Evolutionary conservation across 2,797 vertebrate species (phyloP), one percentile per base, ranked within the genome.

Genomic region (Prunella strophiata): DNA sequence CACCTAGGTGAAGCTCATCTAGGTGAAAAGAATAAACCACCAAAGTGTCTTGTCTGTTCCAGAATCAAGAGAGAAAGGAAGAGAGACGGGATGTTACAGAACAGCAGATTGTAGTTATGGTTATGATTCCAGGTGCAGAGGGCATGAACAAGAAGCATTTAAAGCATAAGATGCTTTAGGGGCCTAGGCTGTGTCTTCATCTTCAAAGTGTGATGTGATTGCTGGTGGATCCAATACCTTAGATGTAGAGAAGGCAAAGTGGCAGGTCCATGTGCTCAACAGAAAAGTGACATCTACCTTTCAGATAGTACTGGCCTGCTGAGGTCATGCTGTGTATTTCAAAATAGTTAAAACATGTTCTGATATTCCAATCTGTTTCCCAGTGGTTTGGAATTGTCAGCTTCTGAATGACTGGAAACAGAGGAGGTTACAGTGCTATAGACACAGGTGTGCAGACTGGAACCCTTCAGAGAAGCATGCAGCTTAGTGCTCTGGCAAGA

Each of bases 401-500:
- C 23, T 63, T 79, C 55, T 51, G 43, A 66, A 55, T 0, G 2
- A 27, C 34, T 51, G 73, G 58, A 58, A 62, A 54, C 16, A 29
- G 3, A 16, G 16, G 29, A 76, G 55, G 55, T 3, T 57, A 42
- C 43, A 9, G n/a, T 26, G 29, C 27, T 40, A 4, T 0, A 3
- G 43, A 32, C 23, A 19, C 22, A 36, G 17, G 27, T 1, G 3
- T 23, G 54, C 25, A 54, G 42, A 13, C 7, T 43, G 47, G 47
- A 72, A 14, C 34, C 13, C 4, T 32, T 26, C 40, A 27, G 22
- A 8, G 5, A 20, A 52, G 8, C 0, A 0, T 48, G 19, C 14
- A 52, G 52, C 45, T 55, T 36, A 14, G 19, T 16, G 45, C 22
- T 59, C 67, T 43, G 68, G 52, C 10, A 13, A 55, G 48, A 6